A percentile compares a stretch with the other conserved stretches of the same genome.
Conservation (phyloP, 2,113 vertebrate species). For the Trogon surrucura region DNA sequence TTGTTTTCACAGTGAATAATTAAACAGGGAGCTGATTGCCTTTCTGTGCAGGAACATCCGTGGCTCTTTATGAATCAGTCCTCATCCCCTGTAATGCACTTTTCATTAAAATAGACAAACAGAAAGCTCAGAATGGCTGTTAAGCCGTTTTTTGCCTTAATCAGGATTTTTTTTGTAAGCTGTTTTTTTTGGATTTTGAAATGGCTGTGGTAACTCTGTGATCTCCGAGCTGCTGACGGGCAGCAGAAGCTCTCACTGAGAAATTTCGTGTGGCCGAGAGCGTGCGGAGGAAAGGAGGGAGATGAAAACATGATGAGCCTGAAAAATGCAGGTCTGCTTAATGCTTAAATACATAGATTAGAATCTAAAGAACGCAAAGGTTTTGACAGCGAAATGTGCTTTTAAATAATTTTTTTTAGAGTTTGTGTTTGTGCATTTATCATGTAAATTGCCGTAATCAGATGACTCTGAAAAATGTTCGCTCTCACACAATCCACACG, state of each 20-base stretch:
- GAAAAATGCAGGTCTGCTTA: not conserved
- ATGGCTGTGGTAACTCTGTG: not conserved
- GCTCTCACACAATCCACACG: not conserved
- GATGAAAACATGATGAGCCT: not conserved
- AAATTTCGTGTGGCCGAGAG: not conserved
- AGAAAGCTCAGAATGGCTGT: not conserved
- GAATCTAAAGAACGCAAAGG: not conserved
- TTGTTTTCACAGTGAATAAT: constrained; percentile 45
- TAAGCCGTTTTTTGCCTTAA: not conserved
- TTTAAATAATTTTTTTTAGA: not conserved
- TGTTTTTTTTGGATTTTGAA: not conserved
- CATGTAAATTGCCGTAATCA: constrained; percentile 1
- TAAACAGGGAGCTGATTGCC: constrained; percentile 25
- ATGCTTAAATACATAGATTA: not conserved
- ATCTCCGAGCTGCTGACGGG: not conserved
- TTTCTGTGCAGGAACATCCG: not conserved
- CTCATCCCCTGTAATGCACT: not conserved
- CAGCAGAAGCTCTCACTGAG: not conserved
- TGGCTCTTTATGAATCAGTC: not conserved
- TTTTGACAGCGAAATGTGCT: not conserved
- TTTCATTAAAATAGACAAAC: constrained; percentile 4
- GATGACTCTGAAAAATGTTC: not conserved
- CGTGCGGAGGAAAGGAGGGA: not conserved
- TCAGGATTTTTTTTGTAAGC: not conserved
- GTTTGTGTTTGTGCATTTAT: constrained; percentile 15